A percentile compares a stretch with the other conserved stretches of the same genome.
Evolutionary conservation across 2,888 invertebrate species (phyloP).

Genomic region (Caenorhabditis becei): DNA sequence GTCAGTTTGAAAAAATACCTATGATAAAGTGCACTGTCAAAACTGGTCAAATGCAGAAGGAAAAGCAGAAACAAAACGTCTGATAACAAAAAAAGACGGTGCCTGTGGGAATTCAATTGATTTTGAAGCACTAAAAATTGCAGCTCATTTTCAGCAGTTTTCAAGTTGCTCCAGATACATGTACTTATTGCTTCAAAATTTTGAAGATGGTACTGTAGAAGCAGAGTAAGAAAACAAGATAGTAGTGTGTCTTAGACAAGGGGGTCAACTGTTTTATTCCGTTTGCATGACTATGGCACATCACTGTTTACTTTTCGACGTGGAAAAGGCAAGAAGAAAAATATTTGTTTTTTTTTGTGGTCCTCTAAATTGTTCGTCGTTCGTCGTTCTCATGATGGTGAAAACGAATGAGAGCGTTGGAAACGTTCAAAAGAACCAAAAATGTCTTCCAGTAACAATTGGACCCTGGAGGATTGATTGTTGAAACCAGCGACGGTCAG

Average conservation of each 20-base stretch:
- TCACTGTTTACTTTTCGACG: slow-evolving; percentile 44
- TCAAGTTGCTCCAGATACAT: too few relatives aligned
- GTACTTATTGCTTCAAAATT: too few relatives aligned
- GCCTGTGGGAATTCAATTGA: background rate
- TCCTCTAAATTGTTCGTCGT: slow-evolving; percentile 20
- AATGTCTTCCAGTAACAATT: background rate
- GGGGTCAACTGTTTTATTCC: slow-evolving; percentile 9
- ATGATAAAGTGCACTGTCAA: slow-evolving; percentile 22
- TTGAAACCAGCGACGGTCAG: background rate
- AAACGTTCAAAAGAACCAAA: background rate
- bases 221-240: slow-evolving; percentile 19
- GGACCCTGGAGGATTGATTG: slow-evolving; percentile 4
- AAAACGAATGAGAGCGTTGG: background rate
- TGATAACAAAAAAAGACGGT: background rate
- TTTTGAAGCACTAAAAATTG: too few relatives aligned
- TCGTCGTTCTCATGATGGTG: background rate
- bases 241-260: slow-evolving; percentile 3
- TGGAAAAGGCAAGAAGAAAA: slow-evolving; percentile 41
- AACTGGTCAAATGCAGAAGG: background rate
- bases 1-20: background rate
- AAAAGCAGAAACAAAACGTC: background rate
- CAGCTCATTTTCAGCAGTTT: too few relatives aligned
- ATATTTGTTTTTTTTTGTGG: slow-evolving; percentile 37
- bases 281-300: slow-evolving; percentile 30
- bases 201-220: too few relatives aligned